Percentiles rank a stretch among this genome's conserved stretches.
Evolutionary conservation across 2,113 vertebrate species (phyloP).

Genomic region (Thymallus thymallus): DNA sequence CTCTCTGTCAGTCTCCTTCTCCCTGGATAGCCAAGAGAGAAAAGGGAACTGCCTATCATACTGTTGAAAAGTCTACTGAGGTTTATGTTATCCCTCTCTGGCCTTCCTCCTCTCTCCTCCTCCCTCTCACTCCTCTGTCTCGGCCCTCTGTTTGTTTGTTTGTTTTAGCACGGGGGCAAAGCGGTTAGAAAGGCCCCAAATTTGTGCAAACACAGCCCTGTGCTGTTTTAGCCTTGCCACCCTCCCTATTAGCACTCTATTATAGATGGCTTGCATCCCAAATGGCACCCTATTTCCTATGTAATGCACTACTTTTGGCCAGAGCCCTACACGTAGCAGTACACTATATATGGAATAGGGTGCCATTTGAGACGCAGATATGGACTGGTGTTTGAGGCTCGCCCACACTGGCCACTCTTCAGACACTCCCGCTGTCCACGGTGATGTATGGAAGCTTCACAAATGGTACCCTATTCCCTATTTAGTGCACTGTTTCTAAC

Average conservation of each 20-base stretch:
- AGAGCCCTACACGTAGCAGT: too few species aligned
- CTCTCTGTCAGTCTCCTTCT: constrained; percentile 28
- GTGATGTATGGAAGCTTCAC: too few species aligned
- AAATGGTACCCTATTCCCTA: too few species aligned
- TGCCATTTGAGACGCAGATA: too few species aligned
- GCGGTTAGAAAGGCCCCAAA: too few species aligned
- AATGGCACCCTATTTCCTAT: too few species aligned
- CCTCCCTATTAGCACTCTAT: too few species aligned
- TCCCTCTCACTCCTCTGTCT: not conserved
- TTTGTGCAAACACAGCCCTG: constrained; percentile 3
- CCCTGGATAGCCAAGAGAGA: constrained; percentile 26
- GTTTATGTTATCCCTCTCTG: not conserved
- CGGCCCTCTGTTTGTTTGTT: not conserved
- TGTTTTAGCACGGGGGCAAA: not conserved
- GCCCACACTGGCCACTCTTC: not conserved
- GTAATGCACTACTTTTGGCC: too few species aligned
- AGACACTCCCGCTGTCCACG: not conserved
- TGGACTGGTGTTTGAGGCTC: not conserved
- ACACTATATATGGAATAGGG: too few species aligned
- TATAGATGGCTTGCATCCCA: too few species aligned
- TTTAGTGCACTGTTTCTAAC: too few species aligned
- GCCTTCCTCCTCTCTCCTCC: not conserved
- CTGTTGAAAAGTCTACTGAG: not conserved
- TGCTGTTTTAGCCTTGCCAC: not conserved
- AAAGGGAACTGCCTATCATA: constrained; percentile 13